Percentiles rank a stretch among this genome's conserved stretches.
phyloP scores from a whole-genome alignment of 2,888 invertebrate species.

The Lampropteryx suffumata region DNA sequence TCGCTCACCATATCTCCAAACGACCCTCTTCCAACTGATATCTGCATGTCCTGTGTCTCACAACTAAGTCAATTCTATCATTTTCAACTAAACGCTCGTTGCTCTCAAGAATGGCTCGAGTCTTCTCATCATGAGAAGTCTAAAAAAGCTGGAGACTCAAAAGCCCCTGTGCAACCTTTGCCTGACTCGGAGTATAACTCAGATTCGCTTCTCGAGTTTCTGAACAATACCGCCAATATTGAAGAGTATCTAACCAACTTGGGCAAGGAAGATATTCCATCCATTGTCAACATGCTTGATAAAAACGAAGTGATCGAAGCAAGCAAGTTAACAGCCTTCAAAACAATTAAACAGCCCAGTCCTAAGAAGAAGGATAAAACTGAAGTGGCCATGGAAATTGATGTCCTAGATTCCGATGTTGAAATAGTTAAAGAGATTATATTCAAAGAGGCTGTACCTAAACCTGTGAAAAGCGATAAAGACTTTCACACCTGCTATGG shows the following conservation, averaged over 20 bases:
- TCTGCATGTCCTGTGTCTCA: slow-evolving; percentile 68
- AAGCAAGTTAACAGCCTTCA: slow-evolving; percentile 43
- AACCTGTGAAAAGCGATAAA: slow-evolving; percentile 45
- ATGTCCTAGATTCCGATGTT: slow-evolving; percentile 67
- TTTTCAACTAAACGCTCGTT: slow-evolving; percentile 72
- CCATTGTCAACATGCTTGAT: slow-evolving; percentile 71
- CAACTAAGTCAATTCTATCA: slow-evolving; percentile 70
- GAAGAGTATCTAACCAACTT: slow-evolving; percentile 72
- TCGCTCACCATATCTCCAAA: slow-evolving; percentile 53
- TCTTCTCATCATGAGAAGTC: slow-evolving; percentile 58
- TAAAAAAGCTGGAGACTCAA: slow-evolving; percentile 58
- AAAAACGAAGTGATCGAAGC: slow-evolving; percentile 57
- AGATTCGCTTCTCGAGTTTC: slow-evolving; percentile 73
- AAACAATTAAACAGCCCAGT: slow-evolving; percentile 54
- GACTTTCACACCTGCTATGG: slow-evolving; percentile 60
- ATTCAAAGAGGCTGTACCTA: slow-evolving; percentile 56
- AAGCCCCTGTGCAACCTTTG: slow-evolving; percentile 66
- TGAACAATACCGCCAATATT: slow-evolving; percentile 75
- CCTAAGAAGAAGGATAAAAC: slow-evolving; percentile 60
- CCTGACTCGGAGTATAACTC: slow-evolving; percentile 78
- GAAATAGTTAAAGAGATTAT: slow-evolving; percentile 66
- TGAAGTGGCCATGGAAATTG: slow-evolving; percentile 65
- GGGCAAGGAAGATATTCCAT: slow-evolving; percentile 75
- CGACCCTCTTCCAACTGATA: slow-evolving; percentile 65
- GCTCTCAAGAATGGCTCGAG: slow-evolving; percentile 75